Base-by-base conservation (phyloP, 1,140 invertebrate genomes). In the Drosophila nasuta region DNA sequence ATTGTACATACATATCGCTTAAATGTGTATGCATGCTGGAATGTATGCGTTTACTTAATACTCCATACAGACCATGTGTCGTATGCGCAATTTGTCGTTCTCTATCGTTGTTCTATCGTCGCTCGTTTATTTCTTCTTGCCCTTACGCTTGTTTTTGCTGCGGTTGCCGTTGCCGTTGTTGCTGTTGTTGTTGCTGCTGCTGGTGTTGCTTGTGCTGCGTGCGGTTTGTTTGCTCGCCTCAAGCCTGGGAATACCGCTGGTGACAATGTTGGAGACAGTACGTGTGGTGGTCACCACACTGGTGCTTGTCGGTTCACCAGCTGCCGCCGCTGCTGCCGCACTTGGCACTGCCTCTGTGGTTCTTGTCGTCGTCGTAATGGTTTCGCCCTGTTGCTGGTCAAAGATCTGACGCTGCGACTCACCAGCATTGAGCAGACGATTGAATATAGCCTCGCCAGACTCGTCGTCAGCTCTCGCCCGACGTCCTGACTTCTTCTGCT, bases 341-440 rank as follows among this genome's bases (percentile, higher is more conserved):
- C 33, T 49, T 48, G 66, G 65, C 63, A 83, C 8, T 13, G 83
- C 70, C 51, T 89, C 85, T 56, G 87, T 92, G 46, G 91, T 92
- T 43, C 83, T 91, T 10, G 87, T 92, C 33, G 91, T 92, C 5
- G 87, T 92, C n/a, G 85, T 91, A 13, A 92, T 79, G 41, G 87
- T 91, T 51, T 92, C 91, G 0, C 85, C 91, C 57, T 85, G 88
- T 48, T 92, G 91, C 48, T 77, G 73, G 58, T 92, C 91, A 6
- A 92, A 91, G 25, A 89, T 62, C 59, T 92, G 91, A n/a, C 88
- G 85, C 41, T 77, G 65, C 5, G 67, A 54, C 17, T 77, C 91
- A 1, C 87, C 91, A 0, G 71, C 81, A 45, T 77, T 80, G 0
- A 92, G 76, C 5, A 92, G 54, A 1, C 82, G 80, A 58, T 92